phyloP scores from a whole-genome alignment of 2,797 vertebrate species.

The Lagocephalus sceleratus region DNA sequence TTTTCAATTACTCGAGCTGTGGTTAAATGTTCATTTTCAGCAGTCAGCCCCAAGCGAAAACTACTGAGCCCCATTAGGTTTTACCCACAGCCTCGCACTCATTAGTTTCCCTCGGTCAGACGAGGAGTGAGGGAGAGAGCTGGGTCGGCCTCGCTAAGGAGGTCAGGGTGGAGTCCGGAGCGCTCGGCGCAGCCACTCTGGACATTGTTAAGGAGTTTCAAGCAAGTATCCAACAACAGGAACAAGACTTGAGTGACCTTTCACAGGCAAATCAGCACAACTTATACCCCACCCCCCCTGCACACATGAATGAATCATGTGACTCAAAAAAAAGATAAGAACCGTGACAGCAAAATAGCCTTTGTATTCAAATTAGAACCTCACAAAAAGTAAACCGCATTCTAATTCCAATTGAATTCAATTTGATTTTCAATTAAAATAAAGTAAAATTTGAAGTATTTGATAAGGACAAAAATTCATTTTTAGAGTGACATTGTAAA shows the following conservation, averaged over 20 bases:
- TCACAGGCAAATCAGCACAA: constrained; percentile 53
- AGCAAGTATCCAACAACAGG: constrained; percentile 52
- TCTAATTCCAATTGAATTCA: no score
- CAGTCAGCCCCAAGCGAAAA: constrained; percentile 75
- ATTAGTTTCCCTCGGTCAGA: constrained; percentile 77
- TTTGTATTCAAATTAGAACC: constrained; percentile 9
- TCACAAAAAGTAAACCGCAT: no score
- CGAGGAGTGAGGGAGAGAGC: constrained; percentile 61
- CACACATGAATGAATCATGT: constrained; percentile 19
- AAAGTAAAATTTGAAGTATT: no score
- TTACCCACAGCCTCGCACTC: constrained; percentile 74
- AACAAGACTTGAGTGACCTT: constrained; percentile 66
- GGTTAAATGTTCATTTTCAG: constrained; percentile 82
- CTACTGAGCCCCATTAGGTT: constrained; percentile 77
- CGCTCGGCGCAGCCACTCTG: constrained; percentile 35
- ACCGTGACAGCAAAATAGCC: constrained; percentile 20
- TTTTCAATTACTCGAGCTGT: constrained; percentile 81
- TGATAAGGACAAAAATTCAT: no score
- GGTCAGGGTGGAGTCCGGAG: constrained; percentile 70
- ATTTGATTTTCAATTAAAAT: no score
- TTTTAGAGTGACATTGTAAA: no score
- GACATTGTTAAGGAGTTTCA: constrained; percentile 72
- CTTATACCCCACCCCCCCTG: constrained; percentile 16
- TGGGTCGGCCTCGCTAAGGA: constrained; percentile 66
- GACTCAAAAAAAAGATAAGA: constrained; percentile 29